phyloP scores from a whole-genome alignment of 2,888 invertebrate species.

The Drosophila niveifrons region DNA sequence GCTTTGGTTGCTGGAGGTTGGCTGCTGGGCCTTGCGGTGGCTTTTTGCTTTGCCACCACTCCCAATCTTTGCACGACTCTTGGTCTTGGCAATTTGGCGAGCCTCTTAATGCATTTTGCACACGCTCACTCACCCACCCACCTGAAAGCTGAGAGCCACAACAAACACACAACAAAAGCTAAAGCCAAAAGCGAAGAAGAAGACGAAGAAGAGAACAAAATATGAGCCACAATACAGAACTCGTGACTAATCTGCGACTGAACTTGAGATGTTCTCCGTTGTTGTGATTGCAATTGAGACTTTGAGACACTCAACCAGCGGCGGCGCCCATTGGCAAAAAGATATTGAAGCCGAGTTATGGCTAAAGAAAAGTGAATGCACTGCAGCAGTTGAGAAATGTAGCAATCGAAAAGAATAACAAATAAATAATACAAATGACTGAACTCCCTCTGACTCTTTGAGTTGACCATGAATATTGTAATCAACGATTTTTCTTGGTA shows the following conservation, averaged over 20 bases:
- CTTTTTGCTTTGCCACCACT: slow-evolving; percentile 62
- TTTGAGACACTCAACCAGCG: slow-evolving; percentile 47
- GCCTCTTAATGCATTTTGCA: slow-evolving; percentile 71
- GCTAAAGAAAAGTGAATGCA: slow-evolving; percentile 60
- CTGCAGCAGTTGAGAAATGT: slow-evolving; percentile 41
- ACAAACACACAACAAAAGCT: slow-evolving; percentile 1
- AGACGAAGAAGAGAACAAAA: slow-evolving; percentile 32
- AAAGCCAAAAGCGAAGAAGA: too few species aligned
- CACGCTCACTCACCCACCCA: slow-evolving; percentile 65
- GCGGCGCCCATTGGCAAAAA: slow-evolving; percentile 37
- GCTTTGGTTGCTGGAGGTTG: slow-evolving; percentile 9
- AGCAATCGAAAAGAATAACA: not conserved
- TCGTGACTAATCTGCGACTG: slow-evolving; percentile 76
- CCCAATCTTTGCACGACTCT: slow-evolving; percentile 81
- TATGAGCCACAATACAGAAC: slow-evolving; percentile 61
- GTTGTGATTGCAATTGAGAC: slow-evolving; percentile 66
- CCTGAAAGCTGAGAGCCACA: slow-evolving; percentile 39
- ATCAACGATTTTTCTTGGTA: not conserved
- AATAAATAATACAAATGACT: not conserved
- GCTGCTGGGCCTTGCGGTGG: slow-evolving; percentile 27
- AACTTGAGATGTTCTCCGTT: slow-evolving; percentile 64
- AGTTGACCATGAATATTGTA: not conserved
- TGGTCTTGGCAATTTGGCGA: slow-evolving; percentile 67
- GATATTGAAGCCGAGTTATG: slow-evolving; percentile 38
- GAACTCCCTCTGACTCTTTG: not conserved